phyloP scores from a whole-genome alignment of 1,140 invertebrate genomes.

The Ceratina japonica region DNA sequence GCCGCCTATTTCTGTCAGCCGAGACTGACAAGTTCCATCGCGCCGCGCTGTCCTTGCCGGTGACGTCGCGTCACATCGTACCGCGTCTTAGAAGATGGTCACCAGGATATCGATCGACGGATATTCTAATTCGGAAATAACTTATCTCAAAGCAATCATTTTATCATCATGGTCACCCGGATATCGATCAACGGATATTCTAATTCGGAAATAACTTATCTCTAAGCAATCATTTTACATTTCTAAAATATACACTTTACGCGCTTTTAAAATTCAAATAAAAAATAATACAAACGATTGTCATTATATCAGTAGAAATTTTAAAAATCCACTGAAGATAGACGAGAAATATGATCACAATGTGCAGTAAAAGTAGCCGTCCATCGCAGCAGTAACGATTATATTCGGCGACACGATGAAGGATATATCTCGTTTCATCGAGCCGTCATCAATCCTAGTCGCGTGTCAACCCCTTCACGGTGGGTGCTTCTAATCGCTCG shows the following conservation, averaged over 20 bases:
- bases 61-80: background rate
- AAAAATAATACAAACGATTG: no score
- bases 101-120: constrained; percentile 44
- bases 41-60: constrained; percentile 26
- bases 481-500: constrained; percentile 55
- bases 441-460: constrained; percentile 62
- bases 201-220: background rate
- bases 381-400: background rate
- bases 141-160: background rate
- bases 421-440: constrained; percentile 15
- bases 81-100: constrained; percentile 30
- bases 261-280: no score
- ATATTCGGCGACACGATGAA: background rate
- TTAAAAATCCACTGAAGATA: no score
- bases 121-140: constrained; percentile 27
- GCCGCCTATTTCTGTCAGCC: constrained; percentile 53
- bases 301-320: no score
- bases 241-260: no score
- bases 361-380: no score
- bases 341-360: no score
- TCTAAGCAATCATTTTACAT: background rate
- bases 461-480: constrained; percentile 72
- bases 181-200: constrained; percentile 51
- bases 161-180: constrained; percentile 17
- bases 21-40: constrained; percentile 51